Percentiles rank a stretch among this genome's conserved stretches.
Evolutionary conservation across 2,113 vertebrate species (phyloP).

Genomic region (Phalacrocorax aristotelis): DNA sequence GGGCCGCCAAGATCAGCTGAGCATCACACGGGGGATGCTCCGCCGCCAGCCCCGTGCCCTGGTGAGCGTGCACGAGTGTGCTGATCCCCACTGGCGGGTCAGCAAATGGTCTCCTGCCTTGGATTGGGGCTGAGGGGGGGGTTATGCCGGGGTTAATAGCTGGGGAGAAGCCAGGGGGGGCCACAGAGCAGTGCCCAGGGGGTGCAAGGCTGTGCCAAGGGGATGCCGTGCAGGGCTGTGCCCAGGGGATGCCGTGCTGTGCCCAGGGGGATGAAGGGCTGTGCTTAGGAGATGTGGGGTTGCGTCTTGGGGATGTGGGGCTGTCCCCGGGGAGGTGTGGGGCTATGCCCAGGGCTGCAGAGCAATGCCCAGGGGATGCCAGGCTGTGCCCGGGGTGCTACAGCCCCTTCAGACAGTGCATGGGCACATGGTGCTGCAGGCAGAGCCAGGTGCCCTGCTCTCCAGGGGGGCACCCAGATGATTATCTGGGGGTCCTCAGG

Average conservation of each 20-base stretch:
- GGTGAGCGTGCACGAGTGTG: background rate
- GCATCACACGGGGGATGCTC: constrained; percentile 37
- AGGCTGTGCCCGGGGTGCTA: background rate
- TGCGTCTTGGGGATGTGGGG: accelerated
- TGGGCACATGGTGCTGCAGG: background rate
- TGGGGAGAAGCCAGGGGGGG: background rate
- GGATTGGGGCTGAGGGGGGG: background rate
- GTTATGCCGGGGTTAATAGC: accelerated
- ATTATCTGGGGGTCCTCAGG: accelerated
- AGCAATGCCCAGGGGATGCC: too few species aligned
- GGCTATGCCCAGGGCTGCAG: too few species aligned
- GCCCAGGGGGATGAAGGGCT: background rate
- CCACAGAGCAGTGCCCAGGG: background rate
- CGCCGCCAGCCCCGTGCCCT: background rate
- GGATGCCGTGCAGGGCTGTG: too few species aligned
- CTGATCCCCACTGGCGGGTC: background rate
- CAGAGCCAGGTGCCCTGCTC: background rate
- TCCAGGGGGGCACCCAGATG: background rate
- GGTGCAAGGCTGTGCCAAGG: background rate
- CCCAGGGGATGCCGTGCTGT: background rate
- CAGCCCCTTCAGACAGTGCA: background rate
- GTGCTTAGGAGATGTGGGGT: background rate
- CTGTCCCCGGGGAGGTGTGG: too few species aligned
- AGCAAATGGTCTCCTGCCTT: background rate
- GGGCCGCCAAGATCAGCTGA: constrained; percentile 63